A percentile compares a stretch with the other conserved stretches of the same genome.
Conservation (phyloP, 2,113 vertebrate genomes). For the Trachemys scripta region DNA sequence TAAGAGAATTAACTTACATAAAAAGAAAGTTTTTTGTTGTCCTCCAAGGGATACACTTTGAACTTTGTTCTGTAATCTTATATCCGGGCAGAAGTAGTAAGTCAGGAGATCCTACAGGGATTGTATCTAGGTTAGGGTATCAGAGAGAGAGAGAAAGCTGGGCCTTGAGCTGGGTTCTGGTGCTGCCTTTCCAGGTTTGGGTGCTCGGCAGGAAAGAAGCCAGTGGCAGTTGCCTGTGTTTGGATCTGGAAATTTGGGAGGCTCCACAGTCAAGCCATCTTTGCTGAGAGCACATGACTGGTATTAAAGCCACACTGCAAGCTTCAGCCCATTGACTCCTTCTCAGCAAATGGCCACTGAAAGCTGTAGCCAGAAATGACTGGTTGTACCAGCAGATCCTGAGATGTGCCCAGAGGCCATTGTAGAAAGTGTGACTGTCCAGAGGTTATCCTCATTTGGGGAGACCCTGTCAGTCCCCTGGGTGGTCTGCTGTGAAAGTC, state of each 20-base stretch:
- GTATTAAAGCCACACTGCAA: too few relatives aligned
- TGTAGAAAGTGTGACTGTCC: too few relatives aligned
- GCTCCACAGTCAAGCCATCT: not conserved
- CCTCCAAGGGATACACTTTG: not conserved
- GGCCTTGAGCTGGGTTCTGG: not conserved
- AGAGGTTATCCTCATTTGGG: too few relatives aligned
- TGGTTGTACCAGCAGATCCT: too few relatives aligned
- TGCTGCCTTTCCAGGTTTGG: not conserved
- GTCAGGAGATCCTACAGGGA: not conserved
- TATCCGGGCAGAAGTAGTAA: not conserved
- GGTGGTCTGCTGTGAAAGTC: too few relatives aligned
- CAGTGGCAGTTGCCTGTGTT: not conserved
- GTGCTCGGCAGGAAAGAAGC: not conserved
- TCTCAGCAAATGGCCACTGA: too few relatives aligned
- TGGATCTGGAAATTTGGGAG: not conserved
- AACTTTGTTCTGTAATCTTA: not conserved
- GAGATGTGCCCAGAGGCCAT: too few relatives aligned
- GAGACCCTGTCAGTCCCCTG: too few relatives aligned
- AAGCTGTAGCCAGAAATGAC: too few relatives aligned
- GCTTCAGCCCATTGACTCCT: too few relatives aligned
- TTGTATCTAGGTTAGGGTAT: not conserved
- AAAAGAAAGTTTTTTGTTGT: not conserved
- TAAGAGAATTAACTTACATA: not conserved
- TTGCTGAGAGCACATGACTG: not conserved
- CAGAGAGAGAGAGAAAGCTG: not conserved